Evolutionary conservation across 2,797 vertebrate species (phyloP), one percentile per base, ranked within the genome.

Genomic region (Rachycentron canadum): DNA sequence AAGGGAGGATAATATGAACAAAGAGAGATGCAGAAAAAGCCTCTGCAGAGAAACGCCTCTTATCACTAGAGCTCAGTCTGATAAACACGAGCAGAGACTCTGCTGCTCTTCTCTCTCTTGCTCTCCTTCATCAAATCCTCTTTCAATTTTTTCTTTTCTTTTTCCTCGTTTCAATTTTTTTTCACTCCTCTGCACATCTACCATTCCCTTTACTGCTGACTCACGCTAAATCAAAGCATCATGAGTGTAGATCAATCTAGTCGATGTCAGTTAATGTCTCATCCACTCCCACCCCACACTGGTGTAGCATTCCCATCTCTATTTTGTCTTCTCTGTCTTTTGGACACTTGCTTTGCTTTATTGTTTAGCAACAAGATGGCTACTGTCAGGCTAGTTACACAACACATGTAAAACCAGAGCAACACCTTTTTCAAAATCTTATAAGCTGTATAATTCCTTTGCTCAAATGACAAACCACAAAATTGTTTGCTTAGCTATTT

Each of bases 191-290:
- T 17, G 49, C 79, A 71, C 72, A 69, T 69, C 68, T 47, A 76
- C 17, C 36, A 5, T 25, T 68, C 66, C 23, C 47, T 78, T 73
- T 70, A 3, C 55, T 62, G 88, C 88, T 92, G 88, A 91, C 65
- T 86, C 83, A 74, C 64, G 25, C 63, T 52, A 52, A 86, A 79
- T 87, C 78, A 78, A 74, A 91, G 83, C 81, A 63, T 78, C 72
- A 67, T 84, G 58, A 23, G 53, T 63, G 71, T 45, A 36, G 70
- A 83, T 88, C 58, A 26, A 82, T 84, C 58, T 66, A 36, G 25
- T 76, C 62, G 12, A 53, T 80, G 79, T 58, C 62, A 45, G 49
- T 67, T 61, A 30, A 28, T 53, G 62, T 50, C 57, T 68, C 59
- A 3, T 58, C 61, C 57, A 58, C 5, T 71, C 63, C 68, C 76